Percentiles rank a stretch among this genome's conserved stretches.
phyloP scores from a whole-genome alignment of 2,888 invertebrate genomes.

The Emesis russula region DNA sequence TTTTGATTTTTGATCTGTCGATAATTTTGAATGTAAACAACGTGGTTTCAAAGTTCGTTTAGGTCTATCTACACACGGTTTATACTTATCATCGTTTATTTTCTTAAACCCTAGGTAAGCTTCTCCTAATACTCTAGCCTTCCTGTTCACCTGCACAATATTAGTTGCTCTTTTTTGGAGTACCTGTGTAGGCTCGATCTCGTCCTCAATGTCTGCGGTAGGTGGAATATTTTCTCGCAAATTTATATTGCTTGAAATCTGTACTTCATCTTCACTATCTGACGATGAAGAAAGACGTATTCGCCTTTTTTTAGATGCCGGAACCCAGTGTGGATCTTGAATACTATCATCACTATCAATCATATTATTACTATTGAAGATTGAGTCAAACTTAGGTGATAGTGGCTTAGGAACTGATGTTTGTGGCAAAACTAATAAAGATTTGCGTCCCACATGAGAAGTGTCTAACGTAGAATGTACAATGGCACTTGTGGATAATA shows the following conservation, averaged over 20 bases:
- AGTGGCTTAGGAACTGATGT: slow-evolving; percentile 15
- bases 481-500: slow-evolving; percentile 15
- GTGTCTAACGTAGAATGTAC: slow-evolving; percentile 15
- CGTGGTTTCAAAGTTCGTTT: slow-evolving; percentile 34
- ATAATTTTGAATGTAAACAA: slow-evolving; percentile 22
- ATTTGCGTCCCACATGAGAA: slow-evolving; percentile 10
- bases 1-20: slow-evolving; percentile 25
- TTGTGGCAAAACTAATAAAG: slow-evolving; percentile 15
- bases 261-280: slow-evolving; percentile 7
- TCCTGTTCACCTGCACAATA: slow-evolving; percentile 20
- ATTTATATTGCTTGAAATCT: slow-evolving; percentile 11
- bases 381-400: slow-evolving; percentile 15
- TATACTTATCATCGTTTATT: slow-evolving; percentile 16
- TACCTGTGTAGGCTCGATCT: slow-evolving; percentile 15
- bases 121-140: slow-evolving; percentile 29
- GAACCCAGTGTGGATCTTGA: slow-evolving; percentile 15
- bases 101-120: slow-evolving; percentile 28
- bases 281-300: background rate
- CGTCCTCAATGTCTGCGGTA: slow-evolving; percentile 15
- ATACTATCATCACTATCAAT: slow-evolving; percentile 12
- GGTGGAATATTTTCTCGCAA: slow-evolving; percentile 15
- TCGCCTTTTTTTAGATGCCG: slow-evolving; percentile 15
- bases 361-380: background rate
- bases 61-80: slow-evolving; percentile 28
- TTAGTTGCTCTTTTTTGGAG: slow-evolving; percentile 15